Conservation (phyloP, 2,888 invertebrate genomes). For the Cybosia mesomella region DNA sequence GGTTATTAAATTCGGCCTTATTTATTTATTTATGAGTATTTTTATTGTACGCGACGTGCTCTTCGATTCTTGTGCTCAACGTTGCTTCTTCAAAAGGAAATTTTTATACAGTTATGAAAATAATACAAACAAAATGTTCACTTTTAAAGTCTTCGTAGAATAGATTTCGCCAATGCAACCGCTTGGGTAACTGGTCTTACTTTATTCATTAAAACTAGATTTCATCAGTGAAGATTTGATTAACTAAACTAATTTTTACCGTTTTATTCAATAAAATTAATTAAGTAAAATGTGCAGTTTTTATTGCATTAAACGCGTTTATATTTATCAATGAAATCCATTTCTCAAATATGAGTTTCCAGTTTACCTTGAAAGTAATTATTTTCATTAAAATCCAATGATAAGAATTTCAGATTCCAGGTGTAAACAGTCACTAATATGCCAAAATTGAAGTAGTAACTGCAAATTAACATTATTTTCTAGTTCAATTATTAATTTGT, state of each 20-base stretch:
- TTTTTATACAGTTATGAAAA: conserved; percentile 7
- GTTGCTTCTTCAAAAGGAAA: conserved; percentile 6
- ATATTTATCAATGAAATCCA: too few species aligned
- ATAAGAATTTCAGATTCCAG: too few species aligned
- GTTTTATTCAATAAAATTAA: neutral
- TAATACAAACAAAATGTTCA: neutral
- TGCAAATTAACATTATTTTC: too few species aligned
- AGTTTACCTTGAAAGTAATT: too few species aligned
- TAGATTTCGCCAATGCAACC: neutral
- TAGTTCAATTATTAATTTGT: too few species aligned
- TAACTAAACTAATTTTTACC: neutral
- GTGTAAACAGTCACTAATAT: too few species aligned
- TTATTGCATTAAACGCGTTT: too few species aligned
- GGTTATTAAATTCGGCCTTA: conserved; percentile 86
- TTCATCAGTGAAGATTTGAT: neutral
- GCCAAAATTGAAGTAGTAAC: too few species aligned
- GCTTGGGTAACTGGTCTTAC: neutral
- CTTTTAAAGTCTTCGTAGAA: neutral
- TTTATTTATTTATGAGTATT: conserved; percentile 84
- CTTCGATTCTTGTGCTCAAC: conserved; percentile 26
- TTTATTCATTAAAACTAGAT: neutral
- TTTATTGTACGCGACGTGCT: conserved; percentile 65
- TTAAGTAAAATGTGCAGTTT: too few species aligned
- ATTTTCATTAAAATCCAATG: too few species aligned
- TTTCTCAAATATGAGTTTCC: too few species aligned